Percentiles rank a stretch among this genome's conserved stretches.
Conservation (phyloP, 1,140 invertebrate genomes). For the Pseudomyrmex pallidus region DNA sequence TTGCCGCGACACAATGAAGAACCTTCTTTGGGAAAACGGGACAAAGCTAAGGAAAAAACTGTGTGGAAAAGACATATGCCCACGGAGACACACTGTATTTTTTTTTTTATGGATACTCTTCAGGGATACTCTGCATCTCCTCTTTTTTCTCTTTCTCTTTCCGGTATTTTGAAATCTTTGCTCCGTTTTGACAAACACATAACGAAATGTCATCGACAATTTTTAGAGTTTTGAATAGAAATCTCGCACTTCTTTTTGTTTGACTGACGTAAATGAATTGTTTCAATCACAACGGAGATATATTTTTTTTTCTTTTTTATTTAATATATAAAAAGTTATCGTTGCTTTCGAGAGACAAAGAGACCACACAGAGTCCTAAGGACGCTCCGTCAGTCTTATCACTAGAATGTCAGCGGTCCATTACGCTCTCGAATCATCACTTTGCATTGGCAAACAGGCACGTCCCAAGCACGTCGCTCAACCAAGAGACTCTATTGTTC, state of each 20-base stretch:
- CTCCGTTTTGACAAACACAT: background rate
- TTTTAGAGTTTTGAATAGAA: background rate
- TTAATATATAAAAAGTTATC: background rate
- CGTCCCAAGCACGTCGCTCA: conserved; percentile 18
- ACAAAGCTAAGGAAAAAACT: conserved; percentile 34
- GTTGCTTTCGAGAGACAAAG: background rate
- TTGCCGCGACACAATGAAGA: conserved; percentile 47
- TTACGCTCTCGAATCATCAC: conserved; percentile 37
- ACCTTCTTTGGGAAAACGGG: conserved; percentile 45
- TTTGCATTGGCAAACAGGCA: conserved; percentile 32
- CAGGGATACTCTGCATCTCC: too few species aligned
- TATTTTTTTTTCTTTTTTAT: background rate
- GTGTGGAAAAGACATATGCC: background rate
- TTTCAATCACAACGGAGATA: too few species aligned
- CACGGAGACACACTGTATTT: too few species aligned
- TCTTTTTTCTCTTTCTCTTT: too few species aligned
- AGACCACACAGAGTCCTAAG: background rate
- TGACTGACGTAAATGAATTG: too few species aligned
- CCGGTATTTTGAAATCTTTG: background rate
- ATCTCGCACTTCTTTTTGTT: background rate
- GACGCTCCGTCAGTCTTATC: background rate
- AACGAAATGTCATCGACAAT: background rate
- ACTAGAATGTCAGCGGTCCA: conserved; percentile 29
- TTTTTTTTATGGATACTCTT: too few species aligned
- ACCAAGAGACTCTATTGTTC: conserved; percentile 36